A percentile compares a stretch with the other conserved stretches of the same genome.
These are phyloP conservation scores for Ceratina japonica DNA, from an alignment of 1,140 invertebrate genomes.

Conservation along the genomic window DNA sequence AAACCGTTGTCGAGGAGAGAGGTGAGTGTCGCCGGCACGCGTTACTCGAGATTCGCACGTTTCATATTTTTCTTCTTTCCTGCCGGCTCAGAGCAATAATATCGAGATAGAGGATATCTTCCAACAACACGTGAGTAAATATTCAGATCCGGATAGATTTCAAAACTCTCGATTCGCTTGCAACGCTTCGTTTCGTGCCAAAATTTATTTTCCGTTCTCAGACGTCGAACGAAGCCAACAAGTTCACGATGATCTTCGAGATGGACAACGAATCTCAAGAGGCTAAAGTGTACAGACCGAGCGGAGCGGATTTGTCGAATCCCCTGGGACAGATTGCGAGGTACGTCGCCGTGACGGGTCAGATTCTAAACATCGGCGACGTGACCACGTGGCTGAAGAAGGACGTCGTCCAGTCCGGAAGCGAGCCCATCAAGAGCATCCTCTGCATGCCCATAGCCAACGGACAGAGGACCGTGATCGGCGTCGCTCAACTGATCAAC, in stretches of 20 bases:
- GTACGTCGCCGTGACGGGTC: conserved; percentile 90
- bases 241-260: conserved; percentile 91
- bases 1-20: conserved; percentile 85
- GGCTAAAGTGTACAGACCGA: conserved; percentile 81
- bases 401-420: conserved; percentile 81
- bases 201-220: conserved; percentile 56
- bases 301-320: conserved; percentile 80
- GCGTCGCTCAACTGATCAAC: conserved; percentile 96
- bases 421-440: conserved; percentile 85
- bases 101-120: conserved; percentile 86
- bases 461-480: conserved; percentile 91
- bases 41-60: conserved; percentile 58
- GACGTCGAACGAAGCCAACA: conserved; percentile 79
- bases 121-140: conserved; percentile 81
- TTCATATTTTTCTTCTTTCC: conserved; percentile 65
- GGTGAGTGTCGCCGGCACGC: conserved; percentile 73
- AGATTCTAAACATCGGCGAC: conserved; percentile 91
- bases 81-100: conserved; percentile 82
- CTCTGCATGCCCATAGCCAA: conserved; percentile 96
- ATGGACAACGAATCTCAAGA: conserved; percentile 82
- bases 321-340: conserved; percentile 87
- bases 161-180: too few relatives aligned
- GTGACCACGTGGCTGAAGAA: conserved; percentile 85
- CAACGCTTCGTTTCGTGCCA: too few relatives aligned
- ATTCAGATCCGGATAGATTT: background rate